Percentiles rank a stretch among this genome's conserved stretches.
phyloP scores from a whole-genome alignment of 2,113 vertebrate genomes.

The Tichodroma muraria region DNA sequence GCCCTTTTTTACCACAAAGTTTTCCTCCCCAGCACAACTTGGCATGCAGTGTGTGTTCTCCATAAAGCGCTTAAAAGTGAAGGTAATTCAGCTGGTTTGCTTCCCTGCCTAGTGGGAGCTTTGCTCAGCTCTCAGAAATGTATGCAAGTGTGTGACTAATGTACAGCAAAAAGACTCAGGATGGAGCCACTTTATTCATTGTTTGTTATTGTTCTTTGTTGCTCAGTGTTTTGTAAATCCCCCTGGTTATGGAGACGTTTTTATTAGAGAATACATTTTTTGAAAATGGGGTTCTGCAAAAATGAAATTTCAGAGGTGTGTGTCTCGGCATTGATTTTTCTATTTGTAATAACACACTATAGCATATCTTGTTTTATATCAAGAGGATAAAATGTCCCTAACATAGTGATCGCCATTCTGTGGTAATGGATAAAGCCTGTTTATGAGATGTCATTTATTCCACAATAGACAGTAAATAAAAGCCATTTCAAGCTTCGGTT shows the following conservation, averaged over 20 bases:
- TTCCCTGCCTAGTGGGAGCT: conserved; percentile 28
- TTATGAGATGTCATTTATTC: conserved; percentile 90
- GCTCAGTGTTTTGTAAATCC: conserved; percentile 72
- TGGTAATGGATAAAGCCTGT: conserved; percentile 86
- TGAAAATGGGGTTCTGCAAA: conserved; percentile 72
- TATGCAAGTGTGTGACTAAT: conserved; percentile 56
- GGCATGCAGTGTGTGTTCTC: conserved; percentile 10
- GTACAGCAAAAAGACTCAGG: conserved; percentile 45
- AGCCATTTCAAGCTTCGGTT: conserved; percentile 90
- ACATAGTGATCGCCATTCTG: conserved; percentile 76
- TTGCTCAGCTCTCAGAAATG: conserved; percentile 19
- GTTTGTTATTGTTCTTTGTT: conserved; percentile 65
- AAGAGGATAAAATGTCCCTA: conserved; percentile 84
- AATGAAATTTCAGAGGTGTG: conserved; percentile 85
- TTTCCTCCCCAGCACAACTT: background rate
- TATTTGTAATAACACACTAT: conserved; percentile 81
- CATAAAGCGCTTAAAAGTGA: conserved; percentile 27
- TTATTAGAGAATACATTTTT: conserved; percentile 75
- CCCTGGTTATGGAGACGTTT: conserved; percentile 70
- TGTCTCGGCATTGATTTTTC: conserved; percentile 86
- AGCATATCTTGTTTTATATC: conserved; percentile 81
- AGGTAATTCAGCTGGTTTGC: conserved; percentile 50
- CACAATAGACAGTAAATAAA: conserved; percentile 95
- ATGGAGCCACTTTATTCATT: conserved; percentile 68
- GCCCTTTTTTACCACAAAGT: background rate